Evolutionary conservation across 2,797 vertebrate genomes (phyloP).

Genomic region (Clamator glandarius): DNA sequence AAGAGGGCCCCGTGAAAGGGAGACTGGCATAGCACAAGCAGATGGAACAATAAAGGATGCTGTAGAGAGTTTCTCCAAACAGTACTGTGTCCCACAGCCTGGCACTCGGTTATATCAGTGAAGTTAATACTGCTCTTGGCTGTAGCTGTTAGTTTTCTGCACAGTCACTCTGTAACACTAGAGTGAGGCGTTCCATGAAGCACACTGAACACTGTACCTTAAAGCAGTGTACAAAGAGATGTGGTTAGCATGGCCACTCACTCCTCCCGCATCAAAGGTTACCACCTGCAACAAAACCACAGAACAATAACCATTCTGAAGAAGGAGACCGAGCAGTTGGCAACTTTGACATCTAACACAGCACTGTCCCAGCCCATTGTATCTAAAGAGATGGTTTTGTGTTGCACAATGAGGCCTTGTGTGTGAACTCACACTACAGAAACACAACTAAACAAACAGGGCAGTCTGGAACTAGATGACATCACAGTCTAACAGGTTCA

Average conservation of each 20-base stretch:
- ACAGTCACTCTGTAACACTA: not conserved
- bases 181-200: not conserved
- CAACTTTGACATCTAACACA: not conserved
- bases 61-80: not conserved
- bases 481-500: not conserved
- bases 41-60: not conserved
- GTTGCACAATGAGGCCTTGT: constrained; percentile 29
- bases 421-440: constrained; percentile 29
- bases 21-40: not conserved
- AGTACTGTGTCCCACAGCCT: not conserved
- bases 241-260: constrained; percentile 94
- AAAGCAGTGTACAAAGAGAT: constrained; percentile 79
- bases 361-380: not conserved
- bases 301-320: not conserved
- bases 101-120: not conserved
- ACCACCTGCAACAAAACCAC: constrained; percentile 84
- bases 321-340: not conserved
- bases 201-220: constrained; percentile 65
- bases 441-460: constrained; percentile 41
- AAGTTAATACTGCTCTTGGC: not conserved
- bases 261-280: constrained; percentile 92
- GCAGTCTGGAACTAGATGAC: not conserved
- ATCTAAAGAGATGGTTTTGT: not conserved
- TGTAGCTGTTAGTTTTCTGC: not conserved
- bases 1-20: not conserved